These are phyloP conservation scores for Acrocyrtus sp. DNA, from an alignment of 2,888 invertebrate species.

Conservation along the genomic window DNA sequence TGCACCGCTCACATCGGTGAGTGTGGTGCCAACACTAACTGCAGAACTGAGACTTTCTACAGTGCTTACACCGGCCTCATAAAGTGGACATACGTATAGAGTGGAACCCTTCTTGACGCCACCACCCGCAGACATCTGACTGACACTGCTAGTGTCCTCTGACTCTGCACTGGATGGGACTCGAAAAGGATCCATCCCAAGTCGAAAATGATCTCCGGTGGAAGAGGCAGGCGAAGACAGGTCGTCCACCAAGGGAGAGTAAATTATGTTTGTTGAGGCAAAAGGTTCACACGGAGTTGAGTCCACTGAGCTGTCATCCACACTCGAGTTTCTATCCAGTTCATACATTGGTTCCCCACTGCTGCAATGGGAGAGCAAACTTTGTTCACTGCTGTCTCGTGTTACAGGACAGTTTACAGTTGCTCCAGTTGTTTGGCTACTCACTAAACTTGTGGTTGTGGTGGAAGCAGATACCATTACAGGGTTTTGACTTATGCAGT, in stretches of 20 bases:
- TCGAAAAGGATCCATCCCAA: constrained; percentile 29
- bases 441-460: constrained; percentile 18
- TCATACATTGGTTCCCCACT: constrained; percentile 53
- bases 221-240: constrained; percentile 54
- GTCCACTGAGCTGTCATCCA: constrained; percentile 62
- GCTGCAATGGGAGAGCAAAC: constrained; percentile 41
- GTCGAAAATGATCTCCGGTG: constrained; percentile 33
- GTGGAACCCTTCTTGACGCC: constrained; percentile 28
- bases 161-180: constrained; percentile 28
- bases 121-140: too few species aligned
- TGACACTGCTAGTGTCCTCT: background rate
- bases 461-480: constrained; percentile 15
- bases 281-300: constrained; percentile 60
- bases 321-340: constrained; percentile 61
- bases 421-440: constrained; percentile 12
- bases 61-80: constrained; percentile 57
- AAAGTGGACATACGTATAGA: constrained; percentile 60
- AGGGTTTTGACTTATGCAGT: background rate
- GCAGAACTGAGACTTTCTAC: constrained; percentile 24
- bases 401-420: constrained; percentile 11
- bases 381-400: constrained; percentile 40
- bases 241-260: constrained; percentile 62
- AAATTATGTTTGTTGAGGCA: constrained; percentile 60
- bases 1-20: constrained; percentile 29
- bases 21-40: constrained; percentile 12